A percentile compares a stretch with the other conserved stretches of the same genome.
Conservation (phyloP, 2,888 invertebrate species). For the Stictocephala bisonia region DNA sequence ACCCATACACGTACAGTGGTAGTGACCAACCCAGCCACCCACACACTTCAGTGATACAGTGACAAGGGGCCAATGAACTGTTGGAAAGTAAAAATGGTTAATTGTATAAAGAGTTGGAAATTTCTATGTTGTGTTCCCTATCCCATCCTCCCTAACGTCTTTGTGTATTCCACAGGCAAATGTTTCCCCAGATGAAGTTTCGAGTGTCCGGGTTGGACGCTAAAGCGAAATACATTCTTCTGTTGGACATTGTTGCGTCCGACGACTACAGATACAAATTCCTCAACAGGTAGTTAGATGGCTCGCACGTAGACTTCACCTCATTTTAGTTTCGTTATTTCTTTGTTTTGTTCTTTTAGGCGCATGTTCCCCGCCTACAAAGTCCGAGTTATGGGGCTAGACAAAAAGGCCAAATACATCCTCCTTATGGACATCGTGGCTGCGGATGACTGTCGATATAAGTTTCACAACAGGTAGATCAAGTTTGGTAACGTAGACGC, state of each 20-base stretch:
- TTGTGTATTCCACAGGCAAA: conserved; percentile 83
- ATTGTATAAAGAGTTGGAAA: no score
- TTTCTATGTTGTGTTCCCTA: no score
- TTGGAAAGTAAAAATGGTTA: no score
- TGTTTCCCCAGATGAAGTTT: conserved; percentile 99
- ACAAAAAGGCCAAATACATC: conserved; percentile 98
- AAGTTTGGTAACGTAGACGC: not conserved
- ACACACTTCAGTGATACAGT: no score
- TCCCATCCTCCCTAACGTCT: no score
- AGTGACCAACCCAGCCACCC: no score
- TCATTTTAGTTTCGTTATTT: conserved; percentile 48
- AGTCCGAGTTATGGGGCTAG: conserved; percentile 95
- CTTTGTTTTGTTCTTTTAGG: conserved; percentile 71
- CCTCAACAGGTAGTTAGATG: conserved; percentile 83
- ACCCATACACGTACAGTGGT: no score
- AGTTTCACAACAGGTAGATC: conserved; percentile 91
- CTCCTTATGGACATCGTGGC: conserved; percentile 97
- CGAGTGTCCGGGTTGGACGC: conserved; percentile 98
- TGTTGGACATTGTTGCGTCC: conserved; percentile 98
- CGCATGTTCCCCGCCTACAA: conserved; percentile 99
- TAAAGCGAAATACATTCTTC: conserved; percentile 98
- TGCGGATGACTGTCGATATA: conserved; percentile 95
- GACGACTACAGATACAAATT: conserved; percentile 99
- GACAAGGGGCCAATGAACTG: no score
- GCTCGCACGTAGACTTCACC: conserved; percentile 35